These are phyloP conservation scores for Spicauda simplicius DNA, from an alignment of 2,888 invertebrate species.

Conservation along the genomic window DNA sequence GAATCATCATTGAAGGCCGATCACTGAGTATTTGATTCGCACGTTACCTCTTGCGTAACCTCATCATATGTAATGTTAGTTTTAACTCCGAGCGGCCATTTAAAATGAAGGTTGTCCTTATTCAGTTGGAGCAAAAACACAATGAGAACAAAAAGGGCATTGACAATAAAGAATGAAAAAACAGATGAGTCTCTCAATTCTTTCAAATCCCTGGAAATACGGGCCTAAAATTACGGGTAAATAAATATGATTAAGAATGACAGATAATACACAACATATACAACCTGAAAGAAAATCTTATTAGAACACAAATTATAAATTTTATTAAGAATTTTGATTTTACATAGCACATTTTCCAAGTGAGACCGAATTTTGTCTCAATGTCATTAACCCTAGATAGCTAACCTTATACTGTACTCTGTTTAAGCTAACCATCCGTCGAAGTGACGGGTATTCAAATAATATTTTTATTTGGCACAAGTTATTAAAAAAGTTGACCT, in stretches of 20 bases:
- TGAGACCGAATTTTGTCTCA: background rate
- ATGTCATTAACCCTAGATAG: too few species aligned
- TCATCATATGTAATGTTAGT: constrained; percentile 97
- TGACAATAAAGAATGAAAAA: constrained; percentile 99
- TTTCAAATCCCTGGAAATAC: constrained; percentile 95
- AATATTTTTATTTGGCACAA: too few species aligned
- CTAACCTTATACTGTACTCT: too few species aligned
- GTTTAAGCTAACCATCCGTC: too few species aligned
- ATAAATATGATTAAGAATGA: constrained; percentile 45
- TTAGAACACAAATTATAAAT: constrained; percentile 18
- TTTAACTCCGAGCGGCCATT: constrained; percentile 98
- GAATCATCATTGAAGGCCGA: constrained; percentile 82
- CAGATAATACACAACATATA: constrained; percentile 34
- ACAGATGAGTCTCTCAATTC: constrained; percentile 97
- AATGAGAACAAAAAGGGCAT: constrained; percentile 99
- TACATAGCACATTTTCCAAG: background rate
- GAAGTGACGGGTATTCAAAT: too few species aligned
- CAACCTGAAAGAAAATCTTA: constrained; percentile 54
- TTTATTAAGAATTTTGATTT: background rate
- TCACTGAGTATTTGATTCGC: constrained; percentile 71
- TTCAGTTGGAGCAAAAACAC: constrained; percentile 99
- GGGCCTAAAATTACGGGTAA: constrained; percentile 89
- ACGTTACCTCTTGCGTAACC: constrained; percentile 95
- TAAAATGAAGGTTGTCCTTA: constrained; percentile 97
- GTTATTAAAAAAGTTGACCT: too few species aligned